Evolutionary conservation across 2,797 vertebrate species (phyloP), one percentile per base, ranked within the genome.

Genomic region (Sebastes glaucus): DNA sequence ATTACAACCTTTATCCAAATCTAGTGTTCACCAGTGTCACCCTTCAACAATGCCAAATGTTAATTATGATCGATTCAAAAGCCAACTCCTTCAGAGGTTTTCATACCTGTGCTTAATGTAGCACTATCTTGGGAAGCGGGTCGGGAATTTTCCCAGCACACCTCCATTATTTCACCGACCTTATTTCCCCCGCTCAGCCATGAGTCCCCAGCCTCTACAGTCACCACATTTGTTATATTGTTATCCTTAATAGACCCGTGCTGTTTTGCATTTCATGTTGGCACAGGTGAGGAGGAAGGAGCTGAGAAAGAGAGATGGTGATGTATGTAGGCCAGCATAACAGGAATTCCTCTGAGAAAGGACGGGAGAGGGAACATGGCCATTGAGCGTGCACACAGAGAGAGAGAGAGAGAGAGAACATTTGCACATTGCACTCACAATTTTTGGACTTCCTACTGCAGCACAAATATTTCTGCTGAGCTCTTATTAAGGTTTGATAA

Each of bases 271-370:
- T 25, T 35, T 61, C 30, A 18, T 60, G 57, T 76, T 76, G 75
- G 42, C 67, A 66, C 70, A 85, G 71, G 82, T 88, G 87, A 87
- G 73, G 1, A 55, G 59, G 56, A 87, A 68, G 69, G 11, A 81
- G 83, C 77, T 83, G 71, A 84, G 64, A 71, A 35, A 79, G 52
- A 71, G 67, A 78, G 74, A 81, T 74, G 65, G 77, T 80, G 77
- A 84, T 79, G 78, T 82, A 86, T 91, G 80, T 82, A 76, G 84
- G 77, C 87, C 82, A 78, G 66, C 52, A 62, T 81, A 85, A 65
- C 74, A 4, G 80, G 62, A 80, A 81, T 82, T 42, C 66, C 76
- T 77, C 60, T 38, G 85, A 82, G 71, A 70, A 76, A 62, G 11
- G 22, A 46, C 1, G 4, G 25, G 30, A 57, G 70, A 57, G 63